Evolutionary conservation across 2,888 invertebrate species (phyloP).

Genomic region (Limnephilus rhombicus): DNA sequence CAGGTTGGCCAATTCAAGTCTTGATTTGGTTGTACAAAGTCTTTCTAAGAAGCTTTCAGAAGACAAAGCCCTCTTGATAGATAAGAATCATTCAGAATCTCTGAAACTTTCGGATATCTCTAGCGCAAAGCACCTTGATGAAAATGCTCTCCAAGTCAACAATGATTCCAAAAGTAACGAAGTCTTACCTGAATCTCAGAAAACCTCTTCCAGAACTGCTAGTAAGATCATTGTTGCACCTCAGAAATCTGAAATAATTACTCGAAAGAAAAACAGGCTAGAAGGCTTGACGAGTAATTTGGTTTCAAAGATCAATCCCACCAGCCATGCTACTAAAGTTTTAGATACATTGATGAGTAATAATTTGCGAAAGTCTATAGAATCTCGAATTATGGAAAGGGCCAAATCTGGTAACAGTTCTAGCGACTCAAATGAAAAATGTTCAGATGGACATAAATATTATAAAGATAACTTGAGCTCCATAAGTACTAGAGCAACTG

Average conservation of each 20-base stretch:
- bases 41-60: constrained; percentile 76
- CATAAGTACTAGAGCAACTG: constrained; percentile 77
- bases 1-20: constrained; percentile 72
- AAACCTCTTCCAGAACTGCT: constrained; percentile 44
- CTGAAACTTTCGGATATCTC: constrained; percentile 67
- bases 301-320: constrained; percentile 80
- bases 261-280: constrained; percentile 80
- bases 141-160: constrained; percentile 67
- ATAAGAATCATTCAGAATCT: constrained; percentile 68
- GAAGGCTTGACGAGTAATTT: constrained; percentile 80
- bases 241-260: constrained; percentile 79
- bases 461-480: constrained; percentile 70
- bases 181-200: constrained; percentile 48
- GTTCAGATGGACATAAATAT: constrained; percentile 71
- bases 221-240: constrained; percentile 72
- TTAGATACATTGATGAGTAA: constrained; percentile 76
- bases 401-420: constrained; percentile 71
- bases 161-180: constrained; percentile 68
- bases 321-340: constrained; percentile 77
- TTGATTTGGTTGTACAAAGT: constrained; percentile 76
- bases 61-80: constrained; percentile 70
- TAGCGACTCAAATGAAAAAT: constrained; percentile 68
- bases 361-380: constrained; percentile 76
- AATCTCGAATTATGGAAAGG: constrained; percentile 76
- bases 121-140: constrained; percentile 60